phyloP scores from a whole-genome alignment of 2,113 vertebrate genomes.

The Todiramphus chloris region DNA sequence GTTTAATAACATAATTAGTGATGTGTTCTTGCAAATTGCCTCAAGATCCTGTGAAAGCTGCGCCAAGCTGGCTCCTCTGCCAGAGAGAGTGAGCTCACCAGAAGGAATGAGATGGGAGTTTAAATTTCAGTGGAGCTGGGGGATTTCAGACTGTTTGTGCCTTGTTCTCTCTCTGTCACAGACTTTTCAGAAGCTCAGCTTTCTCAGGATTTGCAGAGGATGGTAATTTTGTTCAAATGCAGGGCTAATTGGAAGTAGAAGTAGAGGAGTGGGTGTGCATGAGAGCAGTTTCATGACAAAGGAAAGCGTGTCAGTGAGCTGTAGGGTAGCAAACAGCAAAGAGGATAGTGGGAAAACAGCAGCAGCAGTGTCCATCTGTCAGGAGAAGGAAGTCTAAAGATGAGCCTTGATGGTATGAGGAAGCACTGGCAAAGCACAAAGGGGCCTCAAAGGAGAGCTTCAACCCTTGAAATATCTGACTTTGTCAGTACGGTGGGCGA shows the following conservation, averaged over 20 bases:
- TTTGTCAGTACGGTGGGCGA: neutral
- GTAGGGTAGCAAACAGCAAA: neutral
- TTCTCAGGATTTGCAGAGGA: neutral
- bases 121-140: neutral
- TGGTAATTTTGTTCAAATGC: neutral
- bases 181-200: neutral
- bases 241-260: neutral
- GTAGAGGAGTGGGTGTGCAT: neutral
- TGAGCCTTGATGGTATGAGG: neutral
- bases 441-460: neutral
- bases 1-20: neutral
- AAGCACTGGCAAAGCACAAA: neutral
- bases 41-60: neutral
- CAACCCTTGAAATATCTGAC: neutral
- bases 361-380: accelerated
- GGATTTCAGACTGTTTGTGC: neutral
- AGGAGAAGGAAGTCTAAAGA: neutral
- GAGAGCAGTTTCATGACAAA: neutral
- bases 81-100: neutral
- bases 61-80: neutral
- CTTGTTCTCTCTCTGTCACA: neutral
- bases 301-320: neutral
- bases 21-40: neutral
- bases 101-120: neutral
- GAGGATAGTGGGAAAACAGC: neutral